Percentiles rank a stretch among this genome's conserved stretches.
These are phyloP conservation scores for Austrofundulus limnaeus DNA, from an alignment of 2,113 vertebrate genomes.

Conservation along the genomic window DNA sequence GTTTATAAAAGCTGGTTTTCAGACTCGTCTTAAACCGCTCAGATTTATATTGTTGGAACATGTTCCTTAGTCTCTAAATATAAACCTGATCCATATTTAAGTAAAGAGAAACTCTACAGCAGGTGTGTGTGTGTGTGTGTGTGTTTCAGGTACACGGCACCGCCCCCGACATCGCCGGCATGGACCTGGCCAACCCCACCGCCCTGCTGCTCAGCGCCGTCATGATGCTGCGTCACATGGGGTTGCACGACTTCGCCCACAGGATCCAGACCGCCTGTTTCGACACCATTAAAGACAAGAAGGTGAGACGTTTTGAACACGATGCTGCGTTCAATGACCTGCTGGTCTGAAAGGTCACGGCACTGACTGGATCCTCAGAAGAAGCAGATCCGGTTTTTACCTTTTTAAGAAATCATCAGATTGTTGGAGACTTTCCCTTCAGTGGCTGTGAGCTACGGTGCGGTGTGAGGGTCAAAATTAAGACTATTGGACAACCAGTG, in stretches of 20 bases:
- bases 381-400: too few relatives aligned
- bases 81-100: neutral
- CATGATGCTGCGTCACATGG: slow-evolving; percentile 97
- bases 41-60: too few relatives aligned
- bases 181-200: slow-evolving; percentile 94
- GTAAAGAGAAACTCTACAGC: neutral
- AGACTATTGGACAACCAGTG: too few relatives aligned
- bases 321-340: too few relatives aligned
- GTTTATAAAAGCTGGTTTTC: too few relatives aligned
- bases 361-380: too few relatives aligned
- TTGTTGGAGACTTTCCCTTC: too few relatives aligned
- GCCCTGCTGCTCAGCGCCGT: slow-evolving; percentile 93
- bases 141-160: slow-evolving; percentile 89
- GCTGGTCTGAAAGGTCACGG: too few relatives aligned
- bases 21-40: too few relatives aligned
- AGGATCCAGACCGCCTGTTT: slow-evolving; percentile 91
- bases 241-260: slow-evolving; percentile 78
- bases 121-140: neutral
- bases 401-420: too few relatives aligned
- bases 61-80: neutral
- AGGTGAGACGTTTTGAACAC: slow-evolving; percentile 73
- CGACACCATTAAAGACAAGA: slow-evolving; percentile 89
- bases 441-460: too few relatives aligned
- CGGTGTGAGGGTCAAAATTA: too few relatives aligned
- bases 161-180: slow-evolving; percentile 92